Evolutionary conservation across 2,113 vertebrate genomes (phyloP).

Genomic region (Cephalopterus ornatus): DNA sequence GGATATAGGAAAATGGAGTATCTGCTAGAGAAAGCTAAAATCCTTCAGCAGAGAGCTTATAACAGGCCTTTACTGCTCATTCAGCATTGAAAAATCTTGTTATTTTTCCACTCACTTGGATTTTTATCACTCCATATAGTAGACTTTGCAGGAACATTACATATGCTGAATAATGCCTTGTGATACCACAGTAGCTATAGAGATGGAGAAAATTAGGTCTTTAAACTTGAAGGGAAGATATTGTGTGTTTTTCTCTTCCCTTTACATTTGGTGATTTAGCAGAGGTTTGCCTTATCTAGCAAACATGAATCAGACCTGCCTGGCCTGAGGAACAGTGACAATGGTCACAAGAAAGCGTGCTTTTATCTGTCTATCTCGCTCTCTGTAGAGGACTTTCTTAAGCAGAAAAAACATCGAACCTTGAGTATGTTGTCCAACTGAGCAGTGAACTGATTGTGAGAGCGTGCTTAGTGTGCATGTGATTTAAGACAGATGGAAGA

Average conservation of each 20-base stretch:
- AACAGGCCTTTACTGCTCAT: background rate
- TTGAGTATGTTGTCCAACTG: background rate
- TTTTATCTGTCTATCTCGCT: background rate
- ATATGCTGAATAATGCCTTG: background rate
- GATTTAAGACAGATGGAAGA: constrained; percentile 20
- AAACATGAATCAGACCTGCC: background rate
- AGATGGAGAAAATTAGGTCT: background rate
- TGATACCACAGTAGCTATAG: background rate
- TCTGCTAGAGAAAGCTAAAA: background rate
- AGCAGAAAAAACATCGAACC: background rate
- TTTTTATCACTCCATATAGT: background rate
- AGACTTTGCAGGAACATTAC: background rate
- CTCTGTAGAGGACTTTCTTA: background rate
- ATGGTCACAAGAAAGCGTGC: background rate
- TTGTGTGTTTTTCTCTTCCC: background rate
- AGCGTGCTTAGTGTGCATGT: background rate
- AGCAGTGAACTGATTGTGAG: background rate
- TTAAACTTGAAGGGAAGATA: background rate
- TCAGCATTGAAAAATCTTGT: background rate
- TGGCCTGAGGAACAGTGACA: background rate
- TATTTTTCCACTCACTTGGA: background rate
- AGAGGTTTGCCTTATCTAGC: background rate
- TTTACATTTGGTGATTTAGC: background rate
- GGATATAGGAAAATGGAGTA: background rate
- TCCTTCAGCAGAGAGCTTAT: background rate